phyloP scores from a whole-genome alignment of 1,140 invertebrate genomes.

The Chrysomallon squamiferum region DNA sequence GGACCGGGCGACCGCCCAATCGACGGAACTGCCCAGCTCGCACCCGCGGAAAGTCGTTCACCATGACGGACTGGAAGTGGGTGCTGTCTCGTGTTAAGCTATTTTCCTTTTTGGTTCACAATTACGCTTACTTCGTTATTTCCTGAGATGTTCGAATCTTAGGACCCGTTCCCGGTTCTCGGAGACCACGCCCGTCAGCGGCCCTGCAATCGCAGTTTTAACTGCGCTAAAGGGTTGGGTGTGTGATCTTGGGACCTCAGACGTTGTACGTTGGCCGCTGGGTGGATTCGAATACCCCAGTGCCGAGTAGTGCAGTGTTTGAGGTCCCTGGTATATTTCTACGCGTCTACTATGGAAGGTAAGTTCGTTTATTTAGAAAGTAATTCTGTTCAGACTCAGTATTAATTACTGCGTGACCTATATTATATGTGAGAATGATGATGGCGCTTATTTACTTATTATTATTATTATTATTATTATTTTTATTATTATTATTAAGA shows the following conservation, averaged over 20 bases:
- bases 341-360: too few species aligned
- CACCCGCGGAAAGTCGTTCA: neutral
- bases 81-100: slow-evolving; percentile 11
- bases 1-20: too few species aligned
- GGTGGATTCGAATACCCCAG: neutral
- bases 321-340: neutral
- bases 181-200: slow-evolving; percentile 6
- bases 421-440: too few species aligned
- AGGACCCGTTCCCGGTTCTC: slow-evolving; percentile 19
- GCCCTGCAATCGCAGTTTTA: slow-evolving; percentile 10
- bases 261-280: neutral
- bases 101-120: neutral
- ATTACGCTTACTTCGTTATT: slow-evolving; percentile 17
- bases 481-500: too few species aligned
- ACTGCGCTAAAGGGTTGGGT: slow-evolving; percentile 15
- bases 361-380: too few species aligned
- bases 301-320: neutral
- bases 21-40: neutral
- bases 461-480: too few species aligned
- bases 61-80: slow-evolving; percentile 18
- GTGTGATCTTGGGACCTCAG: slow-evolving; percentile 14
- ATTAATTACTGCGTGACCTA: too few species aligned
- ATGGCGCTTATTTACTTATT: too few species aligned
- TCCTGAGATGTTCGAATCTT: slow-evolving; percentile 18
- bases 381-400: too few species aligned